phyloP scores from a whole-genome alignment of 2,888 invertebrate species.

The Furcula furcula region DNA sequence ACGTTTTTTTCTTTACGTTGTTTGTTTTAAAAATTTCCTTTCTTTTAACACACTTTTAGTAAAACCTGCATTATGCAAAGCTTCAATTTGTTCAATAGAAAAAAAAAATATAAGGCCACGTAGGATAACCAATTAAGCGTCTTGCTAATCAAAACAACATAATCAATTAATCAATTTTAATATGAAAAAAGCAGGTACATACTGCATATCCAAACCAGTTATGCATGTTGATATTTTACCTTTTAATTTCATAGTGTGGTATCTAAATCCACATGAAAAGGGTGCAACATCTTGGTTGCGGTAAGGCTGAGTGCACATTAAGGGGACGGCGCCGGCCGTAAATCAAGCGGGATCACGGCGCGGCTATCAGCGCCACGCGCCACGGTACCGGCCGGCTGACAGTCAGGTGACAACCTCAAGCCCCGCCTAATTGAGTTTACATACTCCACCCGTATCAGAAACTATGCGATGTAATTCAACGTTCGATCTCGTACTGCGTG shows the following conservation, averaged over 20 bases:
- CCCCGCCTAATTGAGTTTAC: conserved; percentile 22
- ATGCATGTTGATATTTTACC: conserved; percentile 6
- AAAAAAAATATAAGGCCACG: no score
- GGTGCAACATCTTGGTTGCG: conserved; percentile 32
- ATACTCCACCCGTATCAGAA: neutral
- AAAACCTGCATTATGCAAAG: no score
- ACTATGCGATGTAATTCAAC: neutral
- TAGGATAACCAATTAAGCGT: no score
- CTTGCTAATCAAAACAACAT: no score
- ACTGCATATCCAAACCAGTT: no score
- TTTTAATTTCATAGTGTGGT: conserved; percentile 24
- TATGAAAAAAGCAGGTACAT: no score
- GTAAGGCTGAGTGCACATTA: conserved; percentile 49
- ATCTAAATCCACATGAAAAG: conserved; percentile 30
- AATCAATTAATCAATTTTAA: no score
- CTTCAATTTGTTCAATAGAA: no score
- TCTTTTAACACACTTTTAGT: no score
- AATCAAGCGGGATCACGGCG: conserved; percentile 62
- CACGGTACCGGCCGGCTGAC: conserved; percentile 32
- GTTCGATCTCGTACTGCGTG: neutral
- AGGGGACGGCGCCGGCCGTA: conserved; percentile 43
- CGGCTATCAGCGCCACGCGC: conserved; percentile 52
- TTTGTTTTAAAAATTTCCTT: conserved; percentile 26
- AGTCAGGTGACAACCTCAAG: conserved; percentile 39
- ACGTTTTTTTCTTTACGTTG: conserved; percentile 41